Evolutionary conservation across 2,888 invertebrate species (phyloP).

Genomic region (Ophraella communa): DNA sequence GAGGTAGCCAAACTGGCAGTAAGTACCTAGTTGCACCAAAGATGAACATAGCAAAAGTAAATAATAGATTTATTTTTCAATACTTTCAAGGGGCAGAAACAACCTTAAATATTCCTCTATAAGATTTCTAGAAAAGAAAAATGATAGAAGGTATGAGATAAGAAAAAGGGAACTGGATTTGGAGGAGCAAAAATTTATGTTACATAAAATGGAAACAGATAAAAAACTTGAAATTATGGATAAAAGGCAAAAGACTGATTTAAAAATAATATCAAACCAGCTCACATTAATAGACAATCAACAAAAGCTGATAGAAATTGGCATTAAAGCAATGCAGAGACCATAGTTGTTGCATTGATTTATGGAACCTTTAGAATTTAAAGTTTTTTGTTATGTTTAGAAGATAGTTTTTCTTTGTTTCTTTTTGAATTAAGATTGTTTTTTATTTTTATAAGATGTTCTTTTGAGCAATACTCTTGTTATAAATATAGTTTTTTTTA

Average conservation of each 20-base stretch:
- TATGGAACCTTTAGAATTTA: not conserved
- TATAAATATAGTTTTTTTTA: not conserved
- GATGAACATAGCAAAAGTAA: not conserved
- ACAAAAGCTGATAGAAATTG: not conserved
- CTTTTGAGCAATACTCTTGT: not conserved
- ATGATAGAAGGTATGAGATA: not conserved
- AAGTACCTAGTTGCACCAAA: not conserved
- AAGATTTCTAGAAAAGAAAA: not conserved
- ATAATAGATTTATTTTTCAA: not conserved
- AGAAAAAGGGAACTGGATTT: not conserved
- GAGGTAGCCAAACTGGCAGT: not conserved
- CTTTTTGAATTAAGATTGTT: too few relatives aligned
- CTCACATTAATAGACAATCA: too few relatives aligned
- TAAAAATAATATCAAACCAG: too few relatives aligned
- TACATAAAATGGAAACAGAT: not conserved
- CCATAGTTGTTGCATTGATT: not conserved
- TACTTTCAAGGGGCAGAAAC: not conserved
- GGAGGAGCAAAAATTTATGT: not conserved
- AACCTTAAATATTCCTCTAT: not conserved
- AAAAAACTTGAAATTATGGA: not conserved
- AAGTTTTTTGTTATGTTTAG: too few relatives aligned
- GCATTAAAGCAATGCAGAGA: not conserved
- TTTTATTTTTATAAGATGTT: not conserved
- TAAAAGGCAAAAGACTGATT: not conserved
- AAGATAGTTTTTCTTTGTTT: too few relatives aligned